Conservation (phyloP, 37 sponge, comb jelly and placozoan species). For the Bolinopsis microptera region DNA sequence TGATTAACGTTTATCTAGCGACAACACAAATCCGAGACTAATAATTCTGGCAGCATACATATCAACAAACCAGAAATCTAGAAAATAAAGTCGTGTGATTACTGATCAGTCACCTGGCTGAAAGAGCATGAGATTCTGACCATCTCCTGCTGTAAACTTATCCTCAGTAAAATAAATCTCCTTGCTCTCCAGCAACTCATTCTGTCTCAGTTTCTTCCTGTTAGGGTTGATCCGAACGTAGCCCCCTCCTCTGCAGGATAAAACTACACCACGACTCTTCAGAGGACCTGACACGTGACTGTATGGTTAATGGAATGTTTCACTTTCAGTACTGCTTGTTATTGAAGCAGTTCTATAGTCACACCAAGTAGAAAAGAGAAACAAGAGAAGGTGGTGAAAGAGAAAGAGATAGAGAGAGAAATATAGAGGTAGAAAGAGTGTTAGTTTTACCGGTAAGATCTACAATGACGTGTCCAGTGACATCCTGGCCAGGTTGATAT, state of each 20-base stretch:
- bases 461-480: slow-evolving; percentile 18
- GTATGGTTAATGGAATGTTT: background rate
- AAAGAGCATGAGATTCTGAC: background rate
- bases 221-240: background rate
- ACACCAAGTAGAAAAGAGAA: background rate
- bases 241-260: slow-evolving; percentile 18
- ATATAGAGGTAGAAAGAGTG: too few relatives aligned
- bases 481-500: background rate
- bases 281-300: background rate
- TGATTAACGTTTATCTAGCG: too few relatives aligned
- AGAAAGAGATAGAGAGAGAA: too few relatives aligned
- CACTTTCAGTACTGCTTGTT: background rate
- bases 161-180: slow-evolving; percentile 33
- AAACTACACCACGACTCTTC: background rate
- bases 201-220: background rate
- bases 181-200: background rate
- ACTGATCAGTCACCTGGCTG: too few relatives aligned
- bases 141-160: background rate
- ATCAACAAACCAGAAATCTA: too few relatives aligned
- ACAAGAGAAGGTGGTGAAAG: background rate
- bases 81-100: too few relatives aligned
- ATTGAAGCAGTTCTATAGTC: too few relatives aligned
- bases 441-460: slow-evolving; percentile 65
- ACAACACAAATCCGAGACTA: too few relatives aligned
- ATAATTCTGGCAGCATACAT: too few relatives aligned